phyloP scores from a whole-genome alignment of 2,797 vertebrate genomes.

The Sebastes minor region DNA sequence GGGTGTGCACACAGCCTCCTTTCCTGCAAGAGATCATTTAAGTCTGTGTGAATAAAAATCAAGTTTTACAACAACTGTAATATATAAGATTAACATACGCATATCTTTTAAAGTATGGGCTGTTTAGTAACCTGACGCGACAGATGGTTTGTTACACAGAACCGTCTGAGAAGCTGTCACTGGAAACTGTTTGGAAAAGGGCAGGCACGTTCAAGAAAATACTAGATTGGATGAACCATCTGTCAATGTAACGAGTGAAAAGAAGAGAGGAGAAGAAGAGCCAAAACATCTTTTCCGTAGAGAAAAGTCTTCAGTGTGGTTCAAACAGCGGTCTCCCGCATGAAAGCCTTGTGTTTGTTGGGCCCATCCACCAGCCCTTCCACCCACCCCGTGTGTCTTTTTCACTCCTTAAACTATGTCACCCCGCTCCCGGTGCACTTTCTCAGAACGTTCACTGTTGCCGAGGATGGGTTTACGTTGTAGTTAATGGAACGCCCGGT shows the following conservation, averaged over 20 bases:
- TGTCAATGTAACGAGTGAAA: too few species aligned
- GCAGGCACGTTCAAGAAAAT: neutral
- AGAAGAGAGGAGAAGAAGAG: too few species aligned
- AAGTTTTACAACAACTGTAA: neutral
- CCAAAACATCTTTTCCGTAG: neutral
- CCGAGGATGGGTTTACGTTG: too few species aligned
- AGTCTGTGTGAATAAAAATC: neutral
- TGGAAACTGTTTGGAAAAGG: neutral
- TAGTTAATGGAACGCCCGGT: too few species aligned
- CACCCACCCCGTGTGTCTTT: too few species aligned
- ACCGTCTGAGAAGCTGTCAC: neutral
- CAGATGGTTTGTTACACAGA: neutral
- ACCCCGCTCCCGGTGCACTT: too few species aligned
- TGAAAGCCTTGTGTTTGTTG: too few species aligned
- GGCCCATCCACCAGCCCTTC: too few species aligned
- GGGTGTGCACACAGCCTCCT: conserved; percentile 92
- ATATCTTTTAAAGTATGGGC: neutral
- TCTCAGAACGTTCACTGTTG: too few species aligned
- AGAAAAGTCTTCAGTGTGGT: neutral
- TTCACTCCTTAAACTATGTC: too few species aligned
- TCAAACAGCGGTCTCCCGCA: too few species aligned
- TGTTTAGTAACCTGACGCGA: neutral
- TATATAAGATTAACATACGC: neutral
- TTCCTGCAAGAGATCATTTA: conserved; percentile 78
- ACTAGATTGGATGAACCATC: too few species aligned